Evolutionary conservation across 2,113 vertebrate species (phyloP).

Genomic region (Limnothrissa miodon): DNA sequence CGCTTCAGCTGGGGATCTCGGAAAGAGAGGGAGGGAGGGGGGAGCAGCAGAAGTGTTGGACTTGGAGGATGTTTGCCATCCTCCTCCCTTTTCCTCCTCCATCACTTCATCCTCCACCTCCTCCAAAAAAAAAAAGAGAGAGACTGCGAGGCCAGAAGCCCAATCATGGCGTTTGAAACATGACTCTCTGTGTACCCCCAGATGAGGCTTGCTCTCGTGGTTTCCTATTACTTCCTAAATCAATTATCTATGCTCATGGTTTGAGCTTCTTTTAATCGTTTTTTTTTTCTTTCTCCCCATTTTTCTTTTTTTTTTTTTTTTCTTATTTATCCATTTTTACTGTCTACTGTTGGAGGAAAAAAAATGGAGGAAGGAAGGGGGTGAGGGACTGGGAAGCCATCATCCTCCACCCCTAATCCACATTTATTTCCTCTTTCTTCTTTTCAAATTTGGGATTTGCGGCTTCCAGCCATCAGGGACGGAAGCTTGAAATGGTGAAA

Average conservation of each 20-base stretch:
- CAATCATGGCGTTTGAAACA: conserved; percentile 42
- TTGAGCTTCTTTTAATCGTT: conserved; percentile 59
- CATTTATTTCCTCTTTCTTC: conserved; percentile 66
- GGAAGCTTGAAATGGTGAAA: conserved; percentile 57
- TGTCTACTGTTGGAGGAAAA: conserved; percentile 51
- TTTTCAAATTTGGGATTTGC: conserved; percentile 68
- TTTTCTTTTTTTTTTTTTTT: conserved; percentile 7
- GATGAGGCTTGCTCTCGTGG: conserved; percentile 44
- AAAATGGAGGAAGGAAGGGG: conserved; percentile 6
- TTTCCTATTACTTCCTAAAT: conserved; percentile 64
- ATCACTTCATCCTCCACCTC: conserved; percentile 28
- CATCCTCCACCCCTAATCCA: conserved; percentile 62
- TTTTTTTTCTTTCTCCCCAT: too few relatives aligned
- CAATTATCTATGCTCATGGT: conserved; percentile 67
- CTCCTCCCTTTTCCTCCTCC: background rate
- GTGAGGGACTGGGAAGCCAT: conserved; percentile 49
- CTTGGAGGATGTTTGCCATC: conserved; percentile 54
- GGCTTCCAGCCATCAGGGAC: conserved; percentile 55
- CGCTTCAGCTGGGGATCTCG: conserved; percentile 50
- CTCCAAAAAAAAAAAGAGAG: conserved; percentile 27
- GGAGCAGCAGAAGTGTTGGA: conserved; percentile 45
- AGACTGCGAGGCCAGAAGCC: conserved; percentile 40
- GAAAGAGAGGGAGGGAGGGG: conserved; percentile 36
- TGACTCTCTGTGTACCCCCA: conserved; percentile 48
- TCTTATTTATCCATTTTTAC: conserved; percentile 51